These are phyloP conservation scores for Trissolcus brochymenae DNA, from an alignment of 2,888 invertebrate genomes.

Conservation along the genomic window DNA sequence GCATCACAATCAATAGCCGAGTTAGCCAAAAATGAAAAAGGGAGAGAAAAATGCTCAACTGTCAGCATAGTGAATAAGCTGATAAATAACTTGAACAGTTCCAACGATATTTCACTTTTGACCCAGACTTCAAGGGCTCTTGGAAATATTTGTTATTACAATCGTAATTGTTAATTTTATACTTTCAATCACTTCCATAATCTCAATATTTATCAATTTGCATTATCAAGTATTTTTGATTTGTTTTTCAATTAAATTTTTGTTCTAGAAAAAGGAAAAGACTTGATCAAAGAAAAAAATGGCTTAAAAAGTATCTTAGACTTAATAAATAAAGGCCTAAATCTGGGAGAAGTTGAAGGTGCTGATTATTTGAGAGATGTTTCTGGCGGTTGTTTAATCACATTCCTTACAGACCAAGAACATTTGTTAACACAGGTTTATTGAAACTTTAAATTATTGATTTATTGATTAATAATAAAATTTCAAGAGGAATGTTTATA, in stretches of 20 bases:
- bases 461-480: slow-evolving; percentile 12
- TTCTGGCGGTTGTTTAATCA: slow-evolving; percentile 86
- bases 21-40: slow-evolving; percentile 86
- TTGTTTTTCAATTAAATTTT: not conserved
- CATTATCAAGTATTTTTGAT: not conserved
- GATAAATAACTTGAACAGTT: slow-evolving; percentile 77
- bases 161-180: slow-evolving; percentile 78
- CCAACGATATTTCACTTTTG: slow-evolving; percentile 78
- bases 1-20: slow-evolving; percentile 87
- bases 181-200: not conserved
- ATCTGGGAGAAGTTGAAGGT: slow-evolving; percentile 61
- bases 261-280: slow-evolving; percentile 69
- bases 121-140: slow-evolving; percentile 89
- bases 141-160: slow-evolving; percentile 93
- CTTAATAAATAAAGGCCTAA: slow-evolving; percentile 64
- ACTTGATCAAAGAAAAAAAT: slow-evolving; percentile 72
- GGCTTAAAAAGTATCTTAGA: slow-evolving; percentile 77
- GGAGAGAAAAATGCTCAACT: slow-evolving; percentile 84
- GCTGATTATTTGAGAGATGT: slow-evolving; percentile 80
- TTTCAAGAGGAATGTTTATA: slow-evolving; percentile 9
- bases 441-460: not conserved
- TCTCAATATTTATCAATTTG: not conserved
- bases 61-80: slow-evolving; percentile 80
- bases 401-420: slow-evolving; percentile 86
- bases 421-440: slow-evolving; percentile 79